A percentile compares a stretch with the other conserved stretches of the same genome.
phyloP scores from a whole-genome alignment of 2,113 vertebrate species.

The Chlorocebus sabaeus region DNA sequence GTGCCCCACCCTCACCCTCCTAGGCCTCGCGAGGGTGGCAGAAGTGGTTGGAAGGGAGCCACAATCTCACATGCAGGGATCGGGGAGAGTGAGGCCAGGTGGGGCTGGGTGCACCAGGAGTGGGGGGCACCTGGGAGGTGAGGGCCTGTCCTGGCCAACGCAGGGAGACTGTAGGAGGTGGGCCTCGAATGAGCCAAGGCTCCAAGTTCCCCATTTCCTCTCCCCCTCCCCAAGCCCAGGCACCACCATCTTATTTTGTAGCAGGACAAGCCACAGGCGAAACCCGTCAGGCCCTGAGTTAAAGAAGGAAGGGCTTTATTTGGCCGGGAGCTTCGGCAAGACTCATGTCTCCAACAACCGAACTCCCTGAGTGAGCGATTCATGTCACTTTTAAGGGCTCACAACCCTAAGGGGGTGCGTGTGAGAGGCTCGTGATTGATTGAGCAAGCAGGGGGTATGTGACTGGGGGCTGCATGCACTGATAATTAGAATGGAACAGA shows the following conservation, averaged over 20 bases:
- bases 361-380: too few species aligned
- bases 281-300: too few species aligned
- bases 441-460: too few species aligned
- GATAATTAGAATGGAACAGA: too few species aligned
- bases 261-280: too few species aligned
- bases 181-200: rapidly evolving
- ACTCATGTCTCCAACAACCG: too few species aligned
- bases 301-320: too few species aligned
- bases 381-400: too few species aligned
- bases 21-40: background rate
- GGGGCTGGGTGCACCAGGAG: background rate
- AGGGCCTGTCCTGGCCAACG: background rate
- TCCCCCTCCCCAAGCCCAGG: rapidly evolving
- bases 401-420: too few species aligned
- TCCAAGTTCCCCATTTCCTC: background rate
- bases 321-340: too few species aligned
- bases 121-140: background rate
- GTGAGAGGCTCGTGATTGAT: too few species aligned
- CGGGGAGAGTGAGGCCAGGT: background rate
- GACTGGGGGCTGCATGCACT: too few species aligned
- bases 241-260: background rate
- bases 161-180: background rate
- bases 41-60: background rate
- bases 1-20: background rate
- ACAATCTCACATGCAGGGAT: rapidly evolving